Conservation (phyloP, 35 echinoderm and acorn worm species). For the Chiridota heheva region DNA sequence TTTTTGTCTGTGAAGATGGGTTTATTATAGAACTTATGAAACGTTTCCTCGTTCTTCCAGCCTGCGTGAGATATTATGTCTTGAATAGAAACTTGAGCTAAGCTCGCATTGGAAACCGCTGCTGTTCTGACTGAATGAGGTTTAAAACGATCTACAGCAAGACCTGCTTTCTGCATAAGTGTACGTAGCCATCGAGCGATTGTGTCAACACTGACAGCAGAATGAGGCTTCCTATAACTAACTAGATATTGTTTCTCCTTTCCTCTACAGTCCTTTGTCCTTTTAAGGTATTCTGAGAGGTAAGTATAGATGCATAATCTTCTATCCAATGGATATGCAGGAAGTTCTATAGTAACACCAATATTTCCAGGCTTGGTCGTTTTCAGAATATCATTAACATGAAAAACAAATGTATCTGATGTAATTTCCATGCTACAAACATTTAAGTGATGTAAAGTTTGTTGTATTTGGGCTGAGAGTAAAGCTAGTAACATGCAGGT, state of each 20-base stretch:
- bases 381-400: neutral
- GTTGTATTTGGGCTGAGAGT: slow-evolving; percentile 10
- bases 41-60: slow-evolving; percentile 41
- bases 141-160: slow-evolving; percentile 16
- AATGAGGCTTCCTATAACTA: slow-evolving; percentile 31
- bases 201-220: neutral
- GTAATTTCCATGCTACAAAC: neutral
- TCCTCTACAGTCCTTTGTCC: neutral
- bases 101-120: slow-evolving; percentile 9
- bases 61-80: slow-evolving; percentile 1
- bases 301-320: slow-evolving; percentile 26
- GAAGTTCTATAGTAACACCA: neutral
- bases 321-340: slow-evolving; percentile 2
- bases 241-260: slow-evolving; percentile 3
- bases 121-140: slow-evolving; percentile 28
- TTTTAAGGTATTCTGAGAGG: slow-evolving; percentile 5
- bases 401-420: neutral
- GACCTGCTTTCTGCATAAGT: slow-evolving; percentile 12
- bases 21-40: slow-evolving; percentile 48
- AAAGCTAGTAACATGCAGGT: slow-evolving; percentile 14
- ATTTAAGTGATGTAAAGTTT: slow-evolving; percentile 16
- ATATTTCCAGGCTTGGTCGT: slow-evolving; percentile 7
- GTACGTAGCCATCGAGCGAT: slow-evolving; percentile 33
- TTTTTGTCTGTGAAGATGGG: neutral
- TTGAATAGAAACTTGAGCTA: neutral